Evolutionary conservation across 2,888 invertebrate species (phyloP).

Genomic region (Cerceris ruficornis): DNA sequence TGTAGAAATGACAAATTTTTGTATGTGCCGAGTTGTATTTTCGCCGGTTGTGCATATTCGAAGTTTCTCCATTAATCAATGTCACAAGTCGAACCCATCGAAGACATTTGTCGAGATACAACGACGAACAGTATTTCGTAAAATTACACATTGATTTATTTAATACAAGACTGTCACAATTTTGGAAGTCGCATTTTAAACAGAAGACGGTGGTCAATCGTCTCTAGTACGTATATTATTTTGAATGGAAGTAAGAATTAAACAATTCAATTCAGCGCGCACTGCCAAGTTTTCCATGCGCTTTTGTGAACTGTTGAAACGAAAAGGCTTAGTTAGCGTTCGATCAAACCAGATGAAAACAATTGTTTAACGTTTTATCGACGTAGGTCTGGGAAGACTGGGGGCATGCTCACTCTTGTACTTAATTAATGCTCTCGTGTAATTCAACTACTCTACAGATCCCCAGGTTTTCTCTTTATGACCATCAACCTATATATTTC

Average conservation of each 20-base stretch:
- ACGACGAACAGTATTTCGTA: constrained; percentile 59
- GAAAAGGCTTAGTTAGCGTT: constrained; percentile 41
- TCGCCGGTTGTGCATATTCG: constrained; percentile 25
- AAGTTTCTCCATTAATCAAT: constrained; percentile 23
- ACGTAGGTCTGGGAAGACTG: constrained; percentile 53
- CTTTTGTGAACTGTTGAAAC: constrained; percentile 43
- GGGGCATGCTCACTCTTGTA: constrained; percentile 63
- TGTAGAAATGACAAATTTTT: constrained; percentile 28
- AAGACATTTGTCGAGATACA: constrained; percentile 38
- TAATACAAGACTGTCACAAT: constrained; percentile 59
- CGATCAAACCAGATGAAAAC: constrained; percentile 15
- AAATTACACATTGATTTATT: constrained; percentile 47
- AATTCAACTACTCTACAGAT: constrained; percentile 50
- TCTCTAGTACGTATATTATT: constrained; percentile 22
- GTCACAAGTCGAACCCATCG: constrained; percentile 29
- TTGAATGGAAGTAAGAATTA: constrained; percentile 22
- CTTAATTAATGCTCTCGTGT: constrained; percentile 57
- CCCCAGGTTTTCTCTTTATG: constrained; percentile 57
- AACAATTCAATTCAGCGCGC: constrained; percentile 64
- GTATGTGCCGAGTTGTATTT: constrained; percentile 34
- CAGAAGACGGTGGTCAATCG: constrained; percentile 9
- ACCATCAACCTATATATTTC: constrained; percentile 57
- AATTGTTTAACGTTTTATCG: constrained; percentile 34
- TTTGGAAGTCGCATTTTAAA: constrained; percentile 47
- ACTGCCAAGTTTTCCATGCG: constrained; percentile 73